Conservation (phyloP, 2,113 vertebrate species). For the Silurus asotus region DNA sequence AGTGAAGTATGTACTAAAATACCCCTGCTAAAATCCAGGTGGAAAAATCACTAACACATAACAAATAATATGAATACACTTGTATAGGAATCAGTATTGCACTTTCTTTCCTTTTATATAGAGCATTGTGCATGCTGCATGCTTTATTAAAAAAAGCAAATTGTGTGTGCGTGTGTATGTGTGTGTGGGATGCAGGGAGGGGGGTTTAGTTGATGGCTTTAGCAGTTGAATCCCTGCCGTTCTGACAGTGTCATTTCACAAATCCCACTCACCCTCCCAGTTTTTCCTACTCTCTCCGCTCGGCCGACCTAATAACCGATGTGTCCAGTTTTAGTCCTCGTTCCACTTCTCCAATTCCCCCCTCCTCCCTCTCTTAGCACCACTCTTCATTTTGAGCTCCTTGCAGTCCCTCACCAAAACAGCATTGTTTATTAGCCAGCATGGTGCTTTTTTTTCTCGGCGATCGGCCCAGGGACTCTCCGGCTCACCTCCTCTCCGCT, state of each 20-base stretch:
- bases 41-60: neutral
- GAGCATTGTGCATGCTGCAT: conserved; percentile 49
- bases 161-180: neutral
- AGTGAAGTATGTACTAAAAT: conserved; percentile 29
- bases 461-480: conserved; percentile 58
- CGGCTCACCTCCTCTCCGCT: conserved; percentile 64
- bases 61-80: neutral
- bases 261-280: conserved; percentile 38
- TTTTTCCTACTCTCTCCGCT: conserved; percentile 40
- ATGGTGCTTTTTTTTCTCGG: conserved; percentile 68
- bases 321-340: conserved; percentile 63
- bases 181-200: conserved; percentile 35
- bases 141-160: conserved; percentile 52
- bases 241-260: conserved; percentile 64
- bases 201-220: conserved; percentile 56
- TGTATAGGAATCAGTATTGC: neutral
- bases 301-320: conserved; percentile 71
- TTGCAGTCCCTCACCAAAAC: conserved; percentile 65
- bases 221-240: conserved; percentile 61
- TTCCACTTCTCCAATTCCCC: neutral
- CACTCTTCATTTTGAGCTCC: conserved; percentile 67
- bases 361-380: conserved; percentile 38
- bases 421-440: conserved; percentile 75
- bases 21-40: neutral
- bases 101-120: neutral